Percentiles rank a stretch among this genome's conserved stretches.
These are phyloP conservation scores for Netelia fuscicornis DNA, from an alignment of 2,888 invertebrate genomes.

Conservation along the genomic window DNA sequence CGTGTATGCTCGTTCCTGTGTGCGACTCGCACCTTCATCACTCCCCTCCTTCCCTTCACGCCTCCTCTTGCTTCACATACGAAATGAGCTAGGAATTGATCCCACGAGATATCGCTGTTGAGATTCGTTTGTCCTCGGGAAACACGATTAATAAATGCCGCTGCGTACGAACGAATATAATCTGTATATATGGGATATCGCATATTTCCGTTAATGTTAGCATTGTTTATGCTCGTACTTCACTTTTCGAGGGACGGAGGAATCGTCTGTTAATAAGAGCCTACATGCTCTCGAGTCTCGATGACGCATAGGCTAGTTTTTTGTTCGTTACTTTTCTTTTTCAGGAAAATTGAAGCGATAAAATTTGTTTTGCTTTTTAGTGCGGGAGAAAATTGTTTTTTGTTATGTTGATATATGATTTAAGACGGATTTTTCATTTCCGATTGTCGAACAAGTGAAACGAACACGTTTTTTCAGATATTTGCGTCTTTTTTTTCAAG, in stretches of 20 bases:
- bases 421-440: no score
- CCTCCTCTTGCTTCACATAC: neutral
- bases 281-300: neutral
- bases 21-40: neutral
- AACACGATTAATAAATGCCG: conserved; percentile 20
- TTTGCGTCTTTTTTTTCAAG: no score
- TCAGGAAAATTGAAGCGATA: no score
- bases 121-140: conserved; percentile 6
- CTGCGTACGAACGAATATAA: neutral
- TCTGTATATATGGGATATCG: neutral
- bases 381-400: no score
- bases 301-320: neutral
- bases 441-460: no score
- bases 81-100: conserved; percentile 53
- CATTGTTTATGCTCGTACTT: neutral
- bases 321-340: neutral
- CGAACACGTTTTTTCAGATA: no score
- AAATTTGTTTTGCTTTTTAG: no score
- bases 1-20: neutral
- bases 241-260: neutral
- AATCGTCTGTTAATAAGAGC: neutral
- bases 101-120: conserved; percentile 4
- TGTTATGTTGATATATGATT: no score
- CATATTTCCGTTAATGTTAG: neutral
- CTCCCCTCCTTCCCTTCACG: neutral